Conservation (phyloP, 2,113 vertebrate genomes). For the Albula goreensis region DNA sequence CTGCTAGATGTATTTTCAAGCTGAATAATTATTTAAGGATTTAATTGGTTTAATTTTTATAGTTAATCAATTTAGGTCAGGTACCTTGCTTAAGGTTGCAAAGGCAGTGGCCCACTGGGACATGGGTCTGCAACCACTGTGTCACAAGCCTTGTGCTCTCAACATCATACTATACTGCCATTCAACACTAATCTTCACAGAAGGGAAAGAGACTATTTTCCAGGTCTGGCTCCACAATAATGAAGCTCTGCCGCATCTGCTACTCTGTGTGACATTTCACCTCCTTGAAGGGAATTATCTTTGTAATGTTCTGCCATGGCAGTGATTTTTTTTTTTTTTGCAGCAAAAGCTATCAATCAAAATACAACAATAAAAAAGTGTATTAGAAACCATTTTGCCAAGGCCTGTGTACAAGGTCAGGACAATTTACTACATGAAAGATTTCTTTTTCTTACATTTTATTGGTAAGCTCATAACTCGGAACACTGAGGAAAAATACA, state of each 20-base stretch:
- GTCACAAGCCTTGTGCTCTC: no score
- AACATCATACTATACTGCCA: no score
- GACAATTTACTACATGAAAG: neutral
- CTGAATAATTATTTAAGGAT: no score
- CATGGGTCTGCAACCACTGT: no score
- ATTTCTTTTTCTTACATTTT: neutral
- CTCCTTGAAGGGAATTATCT: neutral
- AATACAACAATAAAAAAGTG: neutral
- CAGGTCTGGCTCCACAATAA: neutral
- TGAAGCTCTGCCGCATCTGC: neutral
- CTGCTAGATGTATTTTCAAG: no score
- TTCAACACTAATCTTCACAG: neutral
- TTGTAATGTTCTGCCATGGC: neutral
- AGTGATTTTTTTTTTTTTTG: neutral
- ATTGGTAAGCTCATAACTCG: neutral
- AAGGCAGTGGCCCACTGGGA: no score
- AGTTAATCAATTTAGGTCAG: no score
- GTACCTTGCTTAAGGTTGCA: no score
- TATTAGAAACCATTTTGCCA: neutral
- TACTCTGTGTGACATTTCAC: neutral
- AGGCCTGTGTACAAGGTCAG: neutral
- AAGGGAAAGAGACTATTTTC: neutral
- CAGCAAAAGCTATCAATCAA: neutral
- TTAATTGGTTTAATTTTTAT: no score
- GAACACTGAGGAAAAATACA: neutral